Base-by-base conservation (phyloP, 2,113 vertebrate species). In the Mystacornis crossleyi region DNA sequence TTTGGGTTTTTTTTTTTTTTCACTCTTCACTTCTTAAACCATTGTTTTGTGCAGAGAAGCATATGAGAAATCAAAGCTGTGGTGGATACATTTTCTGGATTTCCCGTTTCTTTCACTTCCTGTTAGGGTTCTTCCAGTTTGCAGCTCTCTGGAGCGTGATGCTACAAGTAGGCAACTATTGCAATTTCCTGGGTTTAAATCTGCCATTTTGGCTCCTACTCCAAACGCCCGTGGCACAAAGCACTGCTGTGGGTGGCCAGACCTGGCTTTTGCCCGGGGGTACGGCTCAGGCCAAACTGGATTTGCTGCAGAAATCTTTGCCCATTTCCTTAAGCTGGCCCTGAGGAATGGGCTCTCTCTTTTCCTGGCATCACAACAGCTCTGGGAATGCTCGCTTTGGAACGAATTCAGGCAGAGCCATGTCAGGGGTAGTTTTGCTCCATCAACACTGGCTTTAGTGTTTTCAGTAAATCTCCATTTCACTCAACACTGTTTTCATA, bases 401-500 rank as follows among this genome's bases (percentile, higher is more conserved):
- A 80, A 77, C 33, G 7, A 90, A 77, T 45, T 54, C 69, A 61
- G 80, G 77, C 65, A 64, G 42, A 91, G 45, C 5, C 14, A 33
- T 64, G 9, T 58, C n/a, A 38, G 54, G 62, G 60, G 31, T 45
- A 69, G 62, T 71, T 96, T 96, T 77, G 50, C 43, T 94, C 74
- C 74, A 84, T 87, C 92, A 81, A 50, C n/a, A 28, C 4, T 3
- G 19, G 4, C 45, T 94, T 96, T 64, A 75, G 65, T 80, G 40
- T 70, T 84, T 89, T 94, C 87, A 78, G 89, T 85, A 89, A 83
- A 95, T 60, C 62, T 92, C 53, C 31, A 21, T 93, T 86, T 97
- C 90, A 91, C 53, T 95, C 81, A 89, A 40, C 31, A 9, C 1
- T 5, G 57, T 66, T 94, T 95, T 94, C 62, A 86, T 92, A 73